Base-by-base conservation (phyloP, 2,113 vertebrate species). In the Chaenogobius annularis region DNA sequence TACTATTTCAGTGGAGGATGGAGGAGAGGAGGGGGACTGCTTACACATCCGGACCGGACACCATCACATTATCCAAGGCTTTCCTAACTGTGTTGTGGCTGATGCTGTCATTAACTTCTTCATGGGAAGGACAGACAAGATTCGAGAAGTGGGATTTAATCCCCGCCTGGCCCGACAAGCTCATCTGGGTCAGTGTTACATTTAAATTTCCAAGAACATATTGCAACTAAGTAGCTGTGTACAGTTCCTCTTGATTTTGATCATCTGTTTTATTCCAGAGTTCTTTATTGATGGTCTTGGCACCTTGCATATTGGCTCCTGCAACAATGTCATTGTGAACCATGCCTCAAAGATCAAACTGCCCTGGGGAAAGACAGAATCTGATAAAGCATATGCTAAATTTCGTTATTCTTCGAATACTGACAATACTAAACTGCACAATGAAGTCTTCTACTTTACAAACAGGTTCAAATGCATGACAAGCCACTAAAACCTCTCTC, bases 71-170 rank as follows among this genome's bases (percentile, higher is more conserved):
- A 91, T 98, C 1, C 67, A 92, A 0, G 95, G 95, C 9, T 97
- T 95, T 84, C 95, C 96, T 0, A 90, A 87, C 79, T 98, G 96
- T 17, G 96, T 98, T 48, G 94, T 96, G 40, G 91, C 95, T 0
- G 96, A 98, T 7, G 96, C 91, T 0, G 94, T 96, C 5, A 93
- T 97, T 50, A 98, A 98, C 90, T 98, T 98, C 87, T 98, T 98
- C 85, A 89, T 98, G 88, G 96, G 88, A 10, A 93, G 89, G 50
- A 97, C 95, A 0, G 93, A 95, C 40, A 96, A 96, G 83, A 80
- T 96, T 66, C 93, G 84, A 17, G 92, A 94, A 75, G 95, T 94
- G 15, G 95, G 96, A 26, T 98, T 98, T 52, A 94, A 98, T 75
- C 96, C 96, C 0, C 93, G 91, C 0, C 84, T 97, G 74, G 85